Percentiles rank a stretch among this genome's conserved stretches.
Conservation (phyloP, 1,140 invertebrate species). For the Rhagoletis pomonella region DNA sequence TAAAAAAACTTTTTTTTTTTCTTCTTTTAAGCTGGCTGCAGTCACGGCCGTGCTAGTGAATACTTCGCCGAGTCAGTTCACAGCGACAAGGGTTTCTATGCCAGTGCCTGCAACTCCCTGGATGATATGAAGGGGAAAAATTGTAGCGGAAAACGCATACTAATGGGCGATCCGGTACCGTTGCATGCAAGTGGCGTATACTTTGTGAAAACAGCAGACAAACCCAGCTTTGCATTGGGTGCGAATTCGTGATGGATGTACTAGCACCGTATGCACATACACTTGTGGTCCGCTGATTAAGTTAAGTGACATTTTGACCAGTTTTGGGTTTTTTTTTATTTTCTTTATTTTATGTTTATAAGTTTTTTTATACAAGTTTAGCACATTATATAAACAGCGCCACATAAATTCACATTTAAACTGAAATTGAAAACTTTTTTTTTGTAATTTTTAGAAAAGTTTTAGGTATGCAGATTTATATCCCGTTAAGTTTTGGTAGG, state of each 20-base stretch:
- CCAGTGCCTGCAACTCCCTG: conserved; percentile 79
- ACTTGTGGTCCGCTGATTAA: no score
- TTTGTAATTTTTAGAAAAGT: no score
- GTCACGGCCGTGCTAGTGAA: conserved; percentile 81
- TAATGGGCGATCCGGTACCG: conserved; percentile 79
- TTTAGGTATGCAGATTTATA: no score
- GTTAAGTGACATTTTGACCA: no score
- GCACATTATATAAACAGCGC: no score
- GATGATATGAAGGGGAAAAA: conserved; percentile 76
- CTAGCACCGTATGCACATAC: no score
- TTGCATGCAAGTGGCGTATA: conserved; percentile 77
- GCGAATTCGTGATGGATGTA: conserved; percentile 54
- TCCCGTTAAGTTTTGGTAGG: no score
- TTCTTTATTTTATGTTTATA: no score
- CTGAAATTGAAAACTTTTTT: no score
- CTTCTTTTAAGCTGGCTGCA: conserved; percentile 80
- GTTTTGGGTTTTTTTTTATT: no score
- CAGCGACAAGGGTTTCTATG: conserved; percentile 76
- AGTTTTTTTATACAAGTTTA: no score
- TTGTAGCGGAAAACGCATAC: conserved; percentile 75
- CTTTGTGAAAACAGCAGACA: conserved; percentile 78
- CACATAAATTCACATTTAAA: no score
- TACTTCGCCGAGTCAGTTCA: conserved; percentile 83
- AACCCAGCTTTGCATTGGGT: conserved; percentile 76
- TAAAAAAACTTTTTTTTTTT: conserved; percentile 41